Base-by-base conservation (phyloP, 2,888 invertebrate species). In the Polyommatus iphigenia region DNA sequence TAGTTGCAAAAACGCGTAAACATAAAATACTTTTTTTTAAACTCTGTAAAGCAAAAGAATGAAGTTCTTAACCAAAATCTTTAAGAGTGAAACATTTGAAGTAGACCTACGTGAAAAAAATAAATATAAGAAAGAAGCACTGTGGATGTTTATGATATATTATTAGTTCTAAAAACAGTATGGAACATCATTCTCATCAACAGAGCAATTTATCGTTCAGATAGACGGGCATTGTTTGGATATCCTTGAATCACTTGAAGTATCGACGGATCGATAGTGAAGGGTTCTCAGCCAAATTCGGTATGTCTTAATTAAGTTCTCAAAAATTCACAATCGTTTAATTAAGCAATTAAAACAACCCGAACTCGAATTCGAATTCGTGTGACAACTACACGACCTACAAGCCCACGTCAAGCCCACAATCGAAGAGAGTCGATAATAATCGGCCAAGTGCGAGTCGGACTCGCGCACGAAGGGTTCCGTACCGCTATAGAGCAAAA, bases 291-390 rank as follows among this genome's bases (percentile, higher is more conserved):
- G 13, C 36, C 72, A 72, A 72, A 72, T 41, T 41, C n/a, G 13
- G 36, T 36, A 41, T 67, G 41, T 20, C 41, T 72, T 72, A 75
- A 75, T 75, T 50, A 54, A 46, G 73, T 50, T 50, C 29, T 75
- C 7, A 54, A 75, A 71, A 75, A 72, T 41, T 18, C 29, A 54
- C 50, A 24, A 50, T 54, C 75, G 20, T 50, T 50, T 24, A 75
- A 75, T 75, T 75, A 50, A 75, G 75, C 29, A 50, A 46, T 73
- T 41, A 73, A 73, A 73, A 41, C 8, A 36, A 72, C 41, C 46
- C n/a, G 7, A 8, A 41, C 41, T 41, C 8, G 46, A 73, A 73
- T 46, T 46, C 46, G 24, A 73, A 73, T 73, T 46, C 46, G 41
- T 46, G 13, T 46, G 46, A 73, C 18, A 72, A 18, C 46, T 73